Conservation (phyloP, 2,113 vertebrate species). For the Lutjanus erythropterus region DNA sequence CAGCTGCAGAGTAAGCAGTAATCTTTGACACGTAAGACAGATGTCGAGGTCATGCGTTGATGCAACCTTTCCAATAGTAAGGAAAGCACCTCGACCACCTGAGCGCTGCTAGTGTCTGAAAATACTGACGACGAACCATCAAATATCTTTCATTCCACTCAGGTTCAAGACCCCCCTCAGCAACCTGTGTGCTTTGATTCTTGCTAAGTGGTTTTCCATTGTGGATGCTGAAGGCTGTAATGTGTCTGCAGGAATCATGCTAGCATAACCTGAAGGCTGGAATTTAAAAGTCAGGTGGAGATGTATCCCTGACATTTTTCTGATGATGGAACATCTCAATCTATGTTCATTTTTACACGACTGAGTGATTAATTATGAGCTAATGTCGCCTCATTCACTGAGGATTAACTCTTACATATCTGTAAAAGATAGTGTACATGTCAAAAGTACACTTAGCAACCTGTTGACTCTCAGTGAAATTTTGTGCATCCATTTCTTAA, state of each 20-base stretch:
- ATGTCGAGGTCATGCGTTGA: constrained; percentile 45
- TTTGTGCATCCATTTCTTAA: background rate
- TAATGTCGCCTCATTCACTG: background rate
- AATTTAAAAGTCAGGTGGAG: constrained; percentile 1
- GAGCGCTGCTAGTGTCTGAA: constrained; percentile 5
- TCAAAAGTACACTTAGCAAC: background rate
- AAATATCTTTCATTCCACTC: constrained; percentile 36
- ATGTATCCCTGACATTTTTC: background rate
- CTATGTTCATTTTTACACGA: background rate
- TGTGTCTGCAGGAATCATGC: constrained; percentile 29
- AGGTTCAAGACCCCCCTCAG: constrained; percentile 25
- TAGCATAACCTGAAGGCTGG: constrained; percentile 46
- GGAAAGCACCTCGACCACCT: background rate
- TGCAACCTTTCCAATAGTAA: constrained; percentile 23
- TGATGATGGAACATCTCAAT: background rate
- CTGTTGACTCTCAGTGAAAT: background rate
- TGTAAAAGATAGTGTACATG: background rate
- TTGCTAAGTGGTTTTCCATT: constrained; percentile 53
- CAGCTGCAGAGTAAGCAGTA: constrained; percentile 53
- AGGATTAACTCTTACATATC: background rate
- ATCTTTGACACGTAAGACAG: constrained; percentile 37
- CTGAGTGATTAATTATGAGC: background rate
- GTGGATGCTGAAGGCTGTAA: constrained; percentile 50
- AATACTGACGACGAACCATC: constrained; percentile 14
- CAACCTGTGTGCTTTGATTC: constrained; percentile 30